A percentile compares a stretch with the other conserved stretches of the same genome.
phyloP scores from a whole-genome alignment of 2,113 vertebrate species.

The Actenoides lindsayi region DNA sequence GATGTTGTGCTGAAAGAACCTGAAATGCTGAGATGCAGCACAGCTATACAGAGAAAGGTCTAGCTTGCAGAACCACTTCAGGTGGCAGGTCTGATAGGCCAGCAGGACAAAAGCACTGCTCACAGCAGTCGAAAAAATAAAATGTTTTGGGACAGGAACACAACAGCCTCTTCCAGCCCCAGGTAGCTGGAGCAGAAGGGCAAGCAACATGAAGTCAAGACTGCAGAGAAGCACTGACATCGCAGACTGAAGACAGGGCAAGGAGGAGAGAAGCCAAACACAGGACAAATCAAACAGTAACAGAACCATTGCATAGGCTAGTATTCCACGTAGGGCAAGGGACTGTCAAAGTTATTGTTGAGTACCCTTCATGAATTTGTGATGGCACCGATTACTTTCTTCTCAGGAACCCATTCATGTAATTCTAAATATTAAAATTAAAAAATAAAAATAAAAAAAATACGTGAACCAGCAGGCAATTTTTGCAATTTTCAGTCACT shows the following conservation, averaged over 20 bases:
- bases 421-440: neutral
- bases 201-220: neutral
- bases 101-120: neutral
- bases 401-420: neutral
- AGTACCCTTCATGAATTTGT: neutral
- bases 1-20: neutral
- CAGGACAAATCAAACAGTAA: neutral
- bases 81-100: neutral
- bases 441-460: neutral
- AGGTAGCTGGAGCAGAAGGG: neutral
- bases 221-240: neutral
- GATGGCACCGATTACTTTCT: neutral
- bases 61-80: neutral
- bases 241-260: neutral
- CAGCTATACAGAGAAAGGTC: neutral
- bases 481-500: neutral
- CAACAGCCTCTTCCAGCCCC: neutral
- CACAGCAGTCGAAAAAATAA: neutral
- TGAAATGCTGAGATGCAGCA: neutral
- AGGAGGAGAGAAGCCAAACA: neutral
- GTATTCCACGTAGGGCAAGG: neutral
- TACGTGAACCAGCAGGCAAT: neutral
- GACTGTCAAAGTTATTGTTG: neutral
- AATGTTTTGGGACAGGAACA: neutral
- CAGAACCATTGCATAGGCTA: accelerated